A percentile compares a stretch with the other conserved stretches of the same genome.
phyloP scores from a whole-genome alignment of 2,888 invertebrate genomes.

The Drosophila glabriapex region DNA sequence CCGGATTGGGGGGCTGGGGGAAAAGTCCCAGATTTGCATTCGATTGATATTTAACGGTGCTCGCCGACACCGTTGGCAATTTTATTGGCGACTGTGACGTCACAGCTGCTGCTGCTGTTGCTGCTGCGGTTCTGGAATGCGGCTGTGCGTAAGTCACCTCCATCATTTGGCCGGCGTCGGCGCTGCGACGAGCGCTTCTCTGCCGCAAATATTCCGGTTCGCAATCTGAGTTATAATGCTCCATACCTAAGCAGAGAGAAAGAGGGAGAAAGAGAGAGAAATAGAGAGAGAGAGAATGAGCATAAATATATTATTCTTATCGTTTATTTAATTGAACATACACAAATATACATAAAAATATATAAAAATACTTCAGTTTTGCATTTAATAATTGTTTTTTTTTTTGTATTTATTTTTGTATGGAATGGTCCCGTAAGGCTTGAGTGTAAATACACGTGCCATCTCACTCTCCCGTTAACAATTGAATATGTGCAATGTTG shows the following conservation, averaged over 20 bases:
- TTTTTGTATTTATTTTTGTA: not conserved
- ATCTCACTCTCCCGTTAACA: not conserved
- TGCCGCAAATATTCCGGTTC: constrained; percentile 85
- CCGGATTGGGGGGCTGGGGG: constrained; percentile 28
- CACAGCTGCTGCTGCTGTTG: not conserved
- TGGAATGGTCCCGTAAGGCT: not conserved
- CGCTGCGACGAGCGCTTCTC: constrained; percentile 56
- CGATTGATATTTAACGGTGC: constrained; percentile 67
- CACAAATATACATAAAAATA: not conserved
- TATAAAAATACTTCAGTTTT: not conserved
- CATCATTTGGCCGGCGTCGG: constrained; percentile 31
- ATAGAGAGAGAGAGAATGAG: not conserved
- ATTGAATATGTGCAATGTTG: not conserved
- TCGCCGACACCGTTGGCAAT: constrained; percentile 60
- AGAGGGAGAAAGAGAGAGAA: not conserved
- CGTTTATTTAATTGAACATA: not conserved
- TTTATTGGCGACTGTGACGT: constrained; percentile 78
- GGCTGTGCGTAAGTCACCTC: constrained; percentile 73
- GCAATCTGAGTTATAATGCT: constrained; percentile 91
- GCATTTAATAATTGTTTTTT: not conserved
- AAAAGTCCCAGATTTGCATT: constrained; percentile 70
- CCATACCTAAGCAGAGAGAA: constrained; percentile 80
- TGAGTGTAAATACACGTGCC: not conserved
- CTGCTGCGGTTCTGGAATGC: constrained; percentile 51
- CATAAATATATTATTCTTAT: not conserved